Evolutionary conservation across 2,888 invertebrate genomes (phyloP).

Genomic region (Mamestra brassicae): DNA sequence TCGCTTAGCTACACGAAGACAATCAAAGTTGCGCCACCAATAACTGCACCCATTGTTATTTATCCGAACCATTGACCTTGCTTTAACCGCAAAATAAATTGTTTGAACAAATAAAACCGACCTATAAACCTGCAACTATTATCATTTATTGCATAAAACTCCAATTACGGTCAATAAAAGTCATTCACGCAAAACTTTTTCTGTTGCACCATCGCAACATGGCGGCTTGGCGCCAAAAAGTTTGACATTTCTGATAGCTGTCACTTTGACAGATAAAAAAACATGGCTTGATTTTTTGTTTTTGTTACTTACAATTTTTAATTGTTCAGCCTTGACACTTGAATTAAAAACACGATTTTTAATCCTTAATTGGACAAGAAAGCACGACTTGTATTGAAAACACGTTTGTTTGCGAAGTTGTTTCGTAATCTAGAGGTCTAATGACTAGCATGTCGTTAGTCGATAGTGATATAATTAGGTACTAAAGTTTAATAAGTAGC

Average conservation of each 20-base stretch:
- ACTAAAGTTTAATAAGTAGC: too few species aligned
- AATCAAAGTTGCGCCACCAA: slow-evolving; percentile 19
- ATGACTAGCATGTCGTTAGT: neutral
- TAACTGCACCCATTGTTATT: slow-evolving; percentile 27
- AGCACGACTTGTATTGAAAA: slow-evolving; percentile 16
- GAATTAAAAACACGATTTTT: slow-evolving; percentile 23
- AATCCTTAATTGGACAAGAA: slow-evolving; percentile 28
- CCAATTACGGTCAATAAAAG: slow-evolving; percentile 46
- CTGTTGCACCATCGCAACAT: slow-evolving; percentile 26
- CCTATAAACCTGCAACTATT: slow-evolving; percentile 26
- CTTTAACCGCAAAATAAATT: slow-evolving; percentile 27
- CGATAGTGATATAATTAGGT: neutral
- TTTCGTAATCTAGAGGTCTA: neutral
- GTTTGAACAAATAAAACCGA: slow-evolving; percentile 36
- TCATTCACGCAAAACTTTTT: slow-evolving; percentile 36
- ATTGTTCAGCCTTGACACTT: slow-evolving; percentile 28
- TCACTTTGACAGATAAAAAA: slow-evolving; percentile 21
- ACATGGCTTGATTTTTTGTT: neutral
- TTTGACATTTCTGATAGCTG: slow-evolving; percentile 26
- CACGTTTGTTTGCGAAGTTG: neutral
- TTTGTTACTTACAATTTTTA: slow-evolving; percentile 3
- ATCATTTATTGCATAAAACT: slow-evolving; percentile 39
- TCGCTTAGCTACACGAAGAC: neutral
- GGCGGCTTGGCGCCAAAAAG: slow-evolving; percentile 37
- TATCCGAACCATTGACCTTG: slow-evolving; percentile 41